phyloP scores from a whole-genome alignment of 2,888 invertebrate species.

The Onthophagus sagittarius region DNA sequence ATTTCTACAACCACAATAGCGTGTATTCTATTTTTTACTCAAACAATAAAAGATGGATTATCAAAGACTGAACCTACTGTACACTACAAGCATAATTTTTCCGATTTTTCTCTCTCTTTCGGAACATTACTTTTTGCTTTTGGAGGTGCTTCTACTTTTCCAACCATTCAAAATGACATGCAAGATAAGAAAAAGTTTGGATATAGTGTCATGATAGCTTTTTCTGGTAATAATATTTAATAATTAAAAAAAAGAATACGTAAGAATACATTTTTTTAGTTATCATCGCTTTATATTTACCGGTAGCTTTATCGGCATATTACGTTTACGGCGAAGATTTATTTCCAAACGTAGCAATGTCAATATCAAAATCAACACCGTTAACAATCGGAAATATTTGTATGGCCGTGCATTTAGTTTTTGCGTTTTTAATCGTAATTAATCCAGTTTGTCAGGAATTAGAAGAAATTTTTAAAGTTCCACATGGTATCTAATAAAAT shows the following conservation, averaged over 20 bases:
- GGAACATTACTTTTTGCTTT: constrained; percentile 69
- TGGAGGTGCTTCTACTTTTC: constrained; percentile 72
- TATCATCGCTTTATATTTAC: constrained; percentile 55
- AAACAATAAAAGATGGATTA: constrained; percentile 56
- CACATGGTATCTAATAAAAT: constrained; percentile 51
- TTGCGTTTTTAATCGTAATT: constrained; percentile 65
- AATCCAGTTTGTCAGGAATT: constrained; percentile 70
- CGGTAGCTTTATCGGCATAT: constrained; percentile 61
- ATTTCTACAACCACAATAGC: constrained; percentile 60
- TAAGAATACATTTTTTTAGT: constrained; percentile 45
- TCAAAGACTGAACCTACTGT: constrained; percentile 45
- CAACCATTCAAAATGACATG: constrained; percentile 79
- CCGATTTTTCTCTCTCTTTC: constrained; percentile 65
- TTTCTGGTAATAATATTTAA: constrained; percentile 51
- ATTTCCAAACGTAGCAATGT: constrained; percentile 57
- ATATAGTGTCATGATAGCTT: constrained; percentile 60
- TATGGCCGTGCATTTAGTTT: constrained; percentile 62
- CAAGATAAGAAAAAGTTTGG: constrained; percentile 61
- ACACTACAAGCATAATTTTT: constrained; percentile 55
- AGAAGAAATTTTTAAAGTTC: constrained; percentile 61
- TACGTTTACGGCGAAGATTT: constrained; percentile 60
- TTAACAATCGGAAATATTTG: constrained; percentile 58
- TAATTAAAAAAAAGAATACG: neutral
- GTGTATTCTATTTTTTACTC: constrained; percentile 59
- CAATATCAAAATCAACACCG: constrained; percentile 54